Evolutionary conservation across 1,140 invertebrate species (phyloP), one percentile per base, ranked within the genome.

Genomic region (Triops cancriformis): DNA sequence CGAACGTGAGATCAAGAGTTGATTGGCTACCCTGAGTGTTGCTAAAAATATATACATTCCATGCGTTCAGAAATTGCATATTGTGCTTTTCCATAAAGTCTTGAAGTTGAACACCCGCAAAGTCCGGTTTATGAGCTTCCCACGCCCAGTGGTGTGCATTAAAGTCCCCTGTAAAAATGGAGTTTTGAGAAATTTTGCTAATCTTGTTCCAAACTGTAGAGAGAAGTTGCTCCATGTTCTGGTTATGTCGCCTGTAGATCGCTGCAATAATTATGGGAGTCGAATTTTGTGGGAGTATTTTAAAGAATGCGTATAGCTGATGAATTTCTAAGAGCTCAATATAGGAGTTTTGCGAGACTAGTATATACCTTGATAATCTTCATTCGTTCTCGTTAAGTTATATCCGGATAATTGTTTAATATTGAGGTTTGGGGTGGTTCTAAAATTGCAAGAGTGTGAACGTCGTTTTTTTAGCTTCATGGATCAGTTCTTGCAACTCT

Each of bases 291-390:
- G 7, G 27, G 26, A 26, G 6, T 26, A 76, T 76, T 42, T 31
- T 76, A 26, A 76, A 45, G n/a, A 76, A 0, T 23, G 37, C 28
- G 26, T 31, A 43, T 1, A 43, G 37, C 42, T 76, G 37, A n/a
- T 76, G 74, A 12, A 76, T 41, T 41, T 76, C 74, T 31, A 76
- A n/a, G 14, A 76, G 26, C 73, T 74, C 27, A 42, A 42, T 28
- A 26, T 3, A 45, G 5, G 14, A 26, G 18, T 31, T 28, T 42
- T 64, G 51, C 10, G 51, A 14, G 11, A 18, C 18, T 26, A 45
- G 37, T 51, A 76, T 10, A 27, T 42, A n/a, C 28, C 74, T 18
- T 51, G 37, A 42, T 51, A 76, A 1, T 6, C 10, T 31, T 11
- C 6, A 10, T 12, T 41, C 23, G 74, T 18, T 41, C 45, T 27